Base-by-base conservation (phyloP, 2,113 vertebrate genomes). In the Pangasianodon hypophthalmus region DNA sequence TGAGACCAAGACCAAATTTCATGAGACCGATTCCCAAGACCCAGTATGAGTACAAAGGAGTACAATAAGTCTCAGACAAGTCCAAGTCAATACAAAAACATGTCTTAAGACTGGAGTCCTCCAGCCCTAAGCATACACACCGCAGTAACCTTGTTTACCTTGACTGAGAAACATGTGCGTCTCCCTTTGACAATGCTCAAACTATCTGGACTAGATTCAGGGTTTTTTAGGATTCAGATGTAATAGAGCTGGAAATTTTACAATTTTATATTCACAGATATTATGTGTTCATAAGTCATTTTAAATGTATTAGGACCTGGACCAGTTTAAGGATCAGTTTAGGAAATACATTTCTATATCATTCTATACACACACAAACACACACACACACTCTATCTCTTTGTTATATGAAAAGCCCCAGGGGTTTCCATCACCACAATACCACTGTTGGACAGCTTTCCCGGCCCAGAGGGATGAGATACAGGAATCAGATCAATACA, bases 371-470 rank as follows among this genome's bases (percentile, higher is more conserved):
- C 32, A n/a, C 64, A 62, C 21, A 62, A 6, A 64, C 67, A 37
- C n/a, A 71, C 29, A 71, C 67, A 73, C 10, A 81, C 48, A 52
- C 26, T 44, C 14, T 44, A 18, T 19, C 16, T 21, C 16, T 64
- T 14, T 87, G 84, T 83, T 46, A 79, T 32, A 77, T 79, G 11
- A 79, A 85, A 69, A 50, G 48, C 44, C 10, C 89, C 54, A 60
- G 62, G 87, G 73, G 44, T 48, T 86, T 44, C 37, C 32, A 52
- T 89, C 26, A 79, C 79, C 50, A 44, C 24, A 16, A 32, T 50
- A 50, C 32, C 56, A 50, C 62, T 86, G 89, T 19, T 67, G 84
- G 64, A 84, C 37, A 87, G 69, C 56, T 32, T 37, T 54, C 9
- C 41, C 14, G 32, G 67, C 54, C 24, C 44, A 19, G 50, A 58